Base-by-base conservation (phyloP, 2,888 invertebrate species). In the Xestia c-nigrum region DNA sequence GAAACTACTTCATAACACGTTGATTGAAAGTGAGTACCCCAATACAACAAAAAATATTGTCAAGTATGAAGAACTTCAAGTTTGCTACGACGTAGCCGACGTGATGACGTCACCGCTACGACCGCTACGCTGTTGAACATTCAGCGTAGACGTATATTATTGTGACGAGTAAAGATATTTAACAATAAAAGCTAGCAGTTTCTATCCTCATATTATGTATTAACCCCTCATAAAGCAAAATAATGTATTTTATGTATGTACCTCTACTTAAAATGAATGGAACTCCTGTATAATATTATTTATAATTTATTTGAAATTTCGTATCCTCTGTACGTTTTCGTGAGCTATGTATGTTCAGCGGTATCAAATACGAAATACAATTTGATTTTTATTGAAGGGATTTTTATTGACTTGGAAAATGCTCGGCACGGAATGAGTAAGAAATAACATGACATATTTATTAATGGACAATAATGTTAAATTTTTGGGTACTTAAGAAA, bases 1-100 rank as follows among this genome's bases (percentile, higher is more conserved):
- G n/a, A n/a, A 55, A 67, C 21, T 24, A 52, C 24, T 72, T 52
- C 16, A 24, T 24, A 16, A 24, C 14, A 67, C 21, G 16, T 24
- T 19, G 3, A 9, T 52, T 16, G 10, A 16, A 72, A 50, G 0
- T 40, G 1, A 47, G n/a, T 38, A 1, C 6, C 7, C 9, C 0
- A 6, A n/a, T 46, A 59, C 4, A 10, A 46, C 31, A 21, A 38
- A 59, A 61, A 38, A 19, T 10, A 12, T 21, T 63, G 6, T 14
- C n/a, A 38, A 40, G 31, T 0, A 59, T 16, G 7, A 59, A 59
- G 16, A 4, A 21, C 24, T 43, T 16, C 31, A 12, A 4, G 47
- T 6, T 52, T 52, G 52, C 69, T 72, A 72, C 69, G 72, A 0
- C 72, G 68, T 72, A 72, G 72, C 43, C 0, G 16, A 55, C 21